Percentiles rank a stretch among this genome's conserved stretches.
These are phyloP conservation scores for Aphyosemion australe DNA, from an alignment of 2,113 vertebrate species.

Conservation along the genomic window DNA sequence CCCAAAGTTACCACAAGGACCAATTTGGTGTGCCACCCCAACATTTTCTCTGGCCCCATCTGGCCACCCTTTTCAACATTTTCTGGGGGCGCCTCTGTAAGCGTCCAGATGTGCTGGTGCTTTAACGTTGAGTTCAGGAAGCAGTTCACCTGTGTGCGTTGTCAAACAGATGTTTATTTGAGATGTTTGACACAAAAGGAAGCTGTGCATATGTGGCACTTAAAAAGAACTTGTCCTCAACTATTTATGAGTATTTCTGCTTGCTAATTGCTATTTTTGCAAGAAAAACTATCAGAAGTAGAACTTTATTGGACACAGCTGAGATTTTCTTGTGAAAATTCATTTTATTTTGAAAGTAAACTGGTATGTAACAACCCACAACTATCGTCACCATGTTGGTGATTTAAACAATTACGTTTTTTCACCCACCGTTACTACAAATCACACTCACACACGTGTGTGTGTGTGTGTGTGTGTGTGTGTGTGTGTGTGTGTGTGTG, in stretches of 20 bases:
- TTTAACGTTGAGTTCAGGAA: conserved; percentile 15
- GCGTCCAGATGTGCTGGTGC: conserved; percentile 24
- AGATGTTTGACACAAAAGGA: neutral
- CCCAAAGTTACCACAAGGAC: too few relatives aligned
- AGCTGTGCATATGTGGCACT: conserved; percentile 3
- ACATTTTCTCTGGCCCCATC: too few relatives aligned
- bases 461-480: too few relatives aligned
- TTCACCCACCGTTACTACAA: neutral
- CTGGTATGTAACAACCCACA: conserved; percentile 18
- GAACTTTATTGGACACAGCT: too few relatives aligned
- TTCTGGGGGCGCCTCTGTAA: too few relatives aligned
- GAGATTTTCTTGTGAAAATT: too few relatives aligned
- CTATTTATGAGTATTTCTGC: neutral
- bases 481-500: too few relatives aligned
- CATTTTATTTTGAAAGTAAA: neutral
- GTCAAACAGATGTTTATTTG: conserved; percentile 11
- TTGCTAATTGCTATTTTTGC: conserved; percentile 1
- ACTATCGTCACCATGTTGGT: conserved; percentile 5
- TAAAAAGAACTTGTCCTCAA: conserved; percentile 32
- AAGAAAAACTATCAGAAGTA: too few relatives aligned
- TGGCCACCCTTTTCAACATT: too few relatives aligned
- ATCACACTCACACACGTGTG: neutral
- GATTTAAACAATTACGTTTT: conserved; percentile 37
- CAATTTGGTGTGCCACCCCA: too few relatives aligned
- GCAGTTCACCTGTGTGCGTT: conserved; percentile 6